Base-by-base conservation (phyloP, 2,888 invertebrate genomes). In the Amblyteles armatorius region DNA sequence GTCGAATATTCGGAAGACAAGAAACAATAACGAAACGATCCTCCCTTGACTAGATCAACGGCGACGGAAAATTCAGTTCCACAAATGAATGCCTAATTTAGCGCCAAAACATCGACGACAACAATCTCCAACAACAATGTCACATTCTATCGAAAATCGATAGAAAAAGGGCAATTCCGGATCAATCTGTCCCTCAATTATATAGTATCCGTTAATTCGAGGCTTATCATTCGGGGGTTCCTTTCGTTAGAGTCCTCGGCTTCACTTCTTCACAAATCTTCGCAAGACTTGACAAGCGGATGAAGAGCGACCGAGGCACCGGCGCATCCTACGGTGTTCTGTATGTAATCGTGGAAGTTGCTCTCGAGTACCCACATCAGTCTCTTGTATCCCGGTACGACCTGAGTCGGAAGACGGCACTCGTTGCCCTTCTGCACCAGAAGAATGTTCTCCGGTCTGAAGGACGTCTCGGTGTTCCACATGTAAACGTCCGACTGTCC, bases 341-440 rank as follows among this genome's bases (percentile, higher is more conserved):
- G 93, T 86, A 96, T 95, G 90, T 95, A 96, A 92, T 96, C 96
- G 76, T 95, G 95, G 94, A 96, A 96, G 91, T 96, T 96, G 88
- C 96, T 96, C 90, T 96, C 96, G 87, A 96, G 92, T 13, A 95
- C 95, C 95, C 96, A 96, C 95, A 96, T 95, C 68, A 95, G 94
- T 40, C 94, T 94, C 91, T 95, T 95, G 89, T 94, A 95, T 7
- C 96, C 96, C 0, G 96, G 95, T 40, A 95, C 94, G 1, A 95
- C 96, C 88, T 96, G 95, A 0, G 96, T 96, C 48, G 96, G 94
- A 67, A 96, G 92, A 50, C 95, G 94, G 88, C 95, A 95, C 44
- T 95, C 95, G 76, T 94, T 94, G n/a, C 95, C 95, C 44, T 94
- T 94, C 88, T 96, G 95, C 6, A 96, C 95, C 86, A 95, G 94